These are phyloP conservation scores for Thera britannica DNA, from an alignment of 2,888 invertebrate genomes.

Conservation along the genomic window DNA sequence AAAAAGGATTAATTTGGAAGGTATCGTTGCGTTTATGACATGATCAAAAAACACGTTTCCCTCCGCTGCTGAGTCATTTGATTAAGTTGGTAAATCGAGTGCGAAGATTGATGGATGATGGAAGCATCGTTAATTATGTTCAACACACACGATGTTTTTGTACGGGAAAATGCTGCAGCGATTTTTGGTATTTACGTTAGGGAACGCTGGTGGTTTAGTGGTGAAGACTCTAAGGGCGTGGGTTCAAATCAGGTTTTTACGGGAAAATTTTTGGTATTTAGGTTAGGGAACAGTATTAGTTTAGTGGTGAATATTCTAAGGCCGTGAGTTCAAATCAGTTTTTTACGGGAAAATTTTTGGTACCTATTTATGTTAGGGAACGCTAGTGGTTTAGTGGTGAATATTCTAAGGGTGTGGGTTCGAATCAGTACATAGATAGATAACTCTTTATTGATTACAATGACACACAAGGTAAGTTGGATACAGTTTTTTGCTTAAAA, in stretches of 20 bases:
- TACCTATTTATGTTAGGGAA: background rate
- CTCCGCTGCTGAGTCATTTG: constrained; percentile 26
- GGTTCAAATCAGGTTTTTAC: background rate
- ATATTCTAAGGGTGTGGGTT: background rate
- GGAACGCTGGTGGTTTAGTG: background rate
- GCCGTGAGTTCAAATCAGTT: no score
- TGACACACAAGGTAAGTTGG: no score
- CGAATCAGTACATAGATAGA: no score
- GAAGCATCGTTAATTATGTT: constrained; percentile 24
- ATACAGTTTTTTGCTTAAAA: no score
- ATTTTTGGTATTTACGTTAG: background rate
- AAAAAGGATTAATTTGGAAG: no score
- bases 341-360: constrained; percentile 10
- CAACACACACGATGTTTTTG: constrained; percentile 20
- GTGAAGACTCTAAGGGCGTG: background rate
- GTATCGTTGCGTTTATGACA: background rate
- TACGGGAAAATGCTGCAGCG: constrained; percentile 11
- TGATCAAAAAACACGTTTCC: constrained; percentile 16
- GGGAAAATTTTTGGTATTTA: constrained; percentile 12
- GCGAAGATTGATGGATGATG: constrained; percentile 27
- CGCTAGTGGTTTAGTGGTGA: background rate
- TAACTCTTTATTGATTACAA: no score
- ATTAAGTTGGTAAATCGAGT: constrained; percentile 33
- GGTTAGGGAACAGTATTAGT: background rate
- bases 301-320: background rate